These are phyloP conservation scores for Branchinecta sandiegonensis DNA, from an alignment of 2,888 invertebrate species.

Conservation along the genomic window DNA sequence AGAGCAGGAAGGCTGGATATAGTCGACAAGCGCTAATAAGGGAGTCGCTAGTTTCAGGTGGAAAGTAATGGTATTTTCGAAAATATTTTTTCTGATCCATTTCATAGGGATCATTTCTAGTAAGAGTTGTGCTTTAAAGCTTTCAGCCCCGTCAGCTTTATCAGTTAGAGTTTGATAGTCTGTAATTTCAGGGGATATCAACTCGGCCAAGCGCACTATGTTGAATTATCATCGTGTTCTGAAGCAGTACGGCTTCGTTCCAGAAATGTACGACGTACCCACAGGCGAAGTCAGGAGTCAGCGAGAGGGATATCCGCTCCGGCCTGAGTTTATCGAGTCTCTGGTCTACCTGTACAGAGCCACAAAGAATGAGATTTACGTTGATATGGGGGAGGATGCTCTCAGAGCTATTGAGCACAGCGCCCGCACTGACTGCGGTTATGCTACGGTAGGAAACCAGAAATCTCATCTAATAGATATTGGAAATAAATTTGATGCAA, in stretches of 20 bases:
- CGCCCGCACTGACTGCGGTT: constrained; percentile 86
- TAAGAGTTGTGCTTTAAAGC: too few species aligned
- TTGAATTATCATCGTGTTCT: constrained; percentile 93
- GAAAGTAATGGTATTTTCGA: too few species aligned
- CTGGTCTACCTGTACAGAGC: constrained; percentile 90
- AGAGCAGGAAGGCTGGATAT: too few species aligned
- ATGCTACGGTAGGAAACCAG: constrained; percentile 63
- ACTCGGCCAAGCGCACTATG: constrained; percentile 77
- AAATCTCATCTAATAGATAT: constrained; percentile 14
- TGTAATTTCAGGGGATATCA: constrained; percentile 54
- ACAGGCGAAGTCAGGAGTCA: constrained; percentile 60
- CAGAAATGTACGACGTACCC: constrained; percentile 93
- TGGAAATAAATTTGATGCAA: not conserved
- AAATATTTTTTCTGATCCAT: too few species aligned
- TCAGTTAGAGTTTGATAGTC: too few species aligned
- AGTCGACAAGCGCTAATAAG: too few species aligned
- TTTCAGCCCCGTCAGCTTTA: too few species aligned
- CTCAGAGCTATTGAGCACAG: constrained; percentile 83
- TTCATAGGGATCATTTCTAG: too few species aligned
- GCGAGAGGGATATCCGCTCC: constrained; percentile 77
- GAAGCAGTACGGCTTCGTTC: constrained; percentile 93
- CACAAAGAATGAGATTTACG: constrained; percentile 77
- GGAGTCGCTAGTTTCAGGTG: too few species aligned
- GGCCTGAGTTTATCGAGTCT: constrained; percentile 92
- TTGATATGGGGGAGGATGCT: constrained; percentile 88